Evolutionary conservation across 2,888 invertebrate genomes (phyloP).

Genomic region (Tinea trinotella): DNA sequence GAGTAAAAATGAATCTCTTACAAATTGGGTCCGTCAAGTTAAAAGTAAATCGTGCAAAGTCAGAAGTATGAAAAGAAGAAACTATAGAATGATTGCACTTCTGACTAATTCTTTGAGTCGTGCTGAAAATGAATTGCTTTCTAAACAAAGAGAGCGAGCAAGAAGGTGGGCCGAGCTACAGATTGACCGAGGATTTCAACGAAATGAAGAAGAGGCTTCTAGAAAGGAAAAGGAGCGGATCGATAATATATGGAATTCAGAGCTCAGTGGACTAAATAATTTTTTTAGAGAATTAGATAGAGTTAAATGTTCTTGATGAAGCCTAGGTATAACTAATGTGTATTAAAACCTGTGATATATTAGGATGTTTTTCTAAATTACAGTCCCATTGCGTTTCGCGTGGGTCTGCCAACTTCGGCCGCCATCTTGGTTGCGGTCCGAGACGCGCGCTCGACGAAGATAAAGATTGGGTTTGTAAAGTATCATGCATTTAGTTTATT

Average conservation of each 20-base stretch:
- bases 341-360: conserved; percentile 63
- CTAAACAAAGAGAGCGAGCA: conserved; percentile 75
- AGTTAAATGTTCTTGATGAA: conserved; percentile 56
- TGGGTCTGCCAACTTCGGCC: conserved; percentile 56
- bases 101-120: conserved; percentile 71
- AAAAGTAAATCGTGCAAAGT: conserved; percentile 73
- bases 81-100: conserved; percentile 77
- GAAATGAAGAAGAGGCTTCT: conserved; percentile 58
- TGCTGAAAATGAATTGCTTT: conserved; percentile 73
- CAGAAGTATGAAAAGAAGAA: conserved; percentile 71
- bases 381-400: conserved; percentile 72
- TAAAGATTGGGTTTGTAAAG: conserved; percentile 74
- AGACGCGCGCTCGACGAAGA: conserved; percentile 73
- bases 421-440: conserved; percentile 67
- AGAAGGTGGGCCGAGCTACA: conserved; percentile 73
- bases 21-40: conserved; percentile 76
- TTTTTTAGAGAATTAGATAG: conserved; percentile 77
- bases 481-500: conserved; percentile 58
- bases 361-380: conserved; percentile 71
- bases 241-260: conserved; percentile 70
- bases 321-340: conserved; percentile 47
- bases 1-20: conserved; percentile 71
- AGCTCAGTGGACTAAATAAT: conserved; percentile 75
- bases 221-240: conserved; percentile 58
- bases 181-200: conserved; percentile 60